Base-by-base conservation (phyloP, 2,797 vertebrate species). In the Phalloptychus januarius region DNA sequence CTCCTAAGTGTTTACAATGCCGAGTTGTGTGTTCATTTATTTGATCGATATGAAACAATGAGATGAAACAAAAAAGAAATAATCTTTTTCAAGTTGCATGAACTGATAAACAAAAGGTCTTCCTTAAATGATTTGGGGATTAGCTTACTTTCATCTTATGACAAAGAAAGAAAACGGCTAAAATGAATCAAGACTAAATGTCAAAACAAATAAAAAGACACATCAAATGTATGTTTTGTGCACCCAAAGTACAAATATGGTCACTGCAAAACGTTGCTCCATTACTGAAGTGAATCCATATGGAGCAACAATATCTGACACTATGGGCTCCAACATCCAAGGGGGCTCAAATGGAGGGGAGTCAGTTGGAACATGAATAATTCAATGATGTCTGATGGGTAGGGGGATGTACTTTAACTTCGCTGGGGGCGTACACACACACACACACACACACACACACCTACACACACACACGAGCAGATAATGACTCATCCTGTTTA, bases 301-400 rank as follows among this genome's bases (percentile, higher is more conserved):
- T 23, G 58, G 50, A 77, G 79, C 74, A 16, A 56, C 85, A 2
- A 58, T 76, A 83, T 81, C 63, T 79, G 75, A 85, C 73, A 83
- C 67, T 40, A 18, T 44, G 65, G 44, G 12, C 40, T 71, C 33
- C 69, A 81, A 88, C 88, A 86, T 52, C 15, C 81, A 90, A 91
- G 84, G 56, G 78, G 79, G 71, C 63, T 72, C 71, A 74, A 28
- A 83, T 88, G 77, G 70, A 79, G 85, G 72, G 82, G 77, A 87
- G 79, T 79, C 77, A 84, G 88, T 84, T 87, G 31, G 78, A 85
- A 85, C 82, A 94, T 93, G 85, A 94, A 94, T 95, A 84, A 94
- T 94, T 93, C 79, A 94, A 77, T 36, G 67, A 6, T 46, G 31
- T 79, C 48, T 77, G 63, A 83, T 65, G 74, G 48, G 63, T 31